Base-by-base conservation (phyloP, 2,113 vertebrate species). In the Fregetta grallaria region DNA sequence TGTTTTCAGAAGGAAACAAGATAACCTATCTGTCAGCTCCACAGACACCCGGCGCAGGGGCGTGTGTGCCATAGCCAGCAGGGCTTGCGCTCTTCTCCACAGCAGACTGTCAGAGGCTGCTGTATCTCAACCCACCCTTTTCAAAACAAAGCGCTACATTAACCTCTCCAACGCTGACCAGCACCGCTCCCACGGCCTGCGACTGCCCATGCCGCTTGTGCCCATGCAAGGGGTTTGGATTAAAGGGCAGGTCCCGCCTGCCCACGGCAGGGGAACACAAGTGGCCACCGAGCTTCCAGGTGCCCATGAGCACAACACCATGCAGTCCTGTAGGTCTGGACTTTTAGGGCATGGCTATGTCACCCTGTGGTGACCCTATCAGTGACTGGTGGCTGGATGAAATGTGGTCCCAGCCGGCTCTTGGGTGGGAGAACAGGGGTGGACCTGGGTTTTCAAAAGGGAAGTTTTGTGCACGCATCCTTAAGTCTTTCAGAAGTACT, bases 1-100 rank as follows among this genome's bases (percentile, higher is more conserved):
- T 95, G 94, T 95, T 97, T 82, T 90, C 93, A 93, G 71, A 84
- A 96, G 98, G 98, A 98, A 98, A 94, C 0, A 4, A 94, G 92
- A 98, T 30, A 68, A 80, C 93, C 76, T 97, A 94, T 94, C 90
- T 87, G 38, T 5, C 86, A 66, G 92, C 36, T 79, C 40, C 91
- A 89, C 26, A 50, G 30, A 78, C 55, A 94, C 34, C 52, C 13
- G 5, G 19, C 11, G 1, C 22, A 38, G 56, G 20, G 34, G 42
- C 21, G 53, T 1, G 0, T 34, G 58, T 76, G 68, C 50, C 3
- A 5, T 9, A 77, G 40, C 23, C 68, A 86, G 72, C 45, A 70
- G 58, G 42, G 34, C 58, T 45, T 50, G 20, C 20, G 56, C 40
- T 75, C 7, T 2, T 42, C 80, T 82, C 62, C 5, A 11, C 44